These are phyloP conservation scores for Drosophila ercepeae DNA, from an alignment of 1,140 invertebrate genomes.

Conservation along the genomic window DNA sequence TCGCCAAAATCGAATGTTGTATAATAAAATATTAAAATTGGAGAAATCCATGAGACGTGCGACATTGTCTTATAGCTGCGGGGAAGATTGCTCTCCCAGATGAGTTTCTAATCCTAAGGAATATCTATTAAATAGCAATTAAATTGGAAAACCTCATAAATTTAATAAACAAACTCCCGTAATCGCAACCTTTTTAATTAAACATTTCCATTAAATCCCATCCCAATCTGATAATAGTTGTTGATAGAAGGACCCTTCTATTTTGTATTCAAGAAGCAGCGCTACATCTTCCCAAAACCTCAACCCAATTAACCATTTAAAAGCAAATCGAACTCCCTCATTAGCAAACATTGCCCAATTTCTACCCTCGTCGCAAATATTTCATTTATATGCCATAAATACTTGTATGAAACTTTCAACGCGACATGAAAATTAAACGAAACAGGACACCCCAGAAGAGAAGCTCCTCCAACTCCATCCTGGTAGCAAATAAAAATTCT, in stretches of 20 bases:
- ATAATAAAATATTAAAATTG: slow-evolving; percentile 73
- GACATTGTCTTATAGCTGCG: slow-evolving; percentile 8
- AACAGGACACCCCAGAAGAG: slow-evolving; percentile 1
- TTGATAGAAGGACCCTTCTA: not conserved
- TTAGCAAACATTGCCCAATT: slow-evolving; percentile 72
- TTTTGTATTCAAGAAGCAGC: slow-evolving; percentile 20
- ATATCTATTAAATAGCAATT: not conserved
- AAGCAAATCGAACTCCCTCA: slow-evolving; percentile 71
- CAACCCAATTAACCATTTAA: slow-evolving; percentile 66
- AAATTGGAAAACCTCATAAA: not conserved
- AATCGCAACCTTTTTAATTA: slow-evolving; percentile 32
- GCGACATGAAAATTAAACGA: slow-evolving; percentile 77
- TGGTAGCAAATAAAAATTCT: slow-evolving; percentile 72
- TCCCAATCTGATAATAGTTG: slow-evolving; percentile 23
- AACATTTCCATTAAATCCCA: slow-evolving; percentile 9
- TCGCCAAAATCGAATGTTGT: slow-evolving; percentile 30
- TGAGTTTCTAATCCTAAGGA: not conserved
- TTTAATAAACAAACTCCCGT: not conserved
- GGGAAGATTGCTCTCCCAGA: not conserved
- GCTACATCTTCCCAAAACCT: slow-evolving; percentile 6
- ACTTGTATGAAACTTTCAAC: slow-evolving; percentile 73
- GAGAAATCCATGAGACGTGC: slow-evolving; percentile 31
- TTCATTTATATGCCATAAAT: slow-evolving; percentile 81
- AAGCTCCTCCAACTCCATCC: no score
- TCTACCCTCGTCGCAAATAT: slow-evolving; percentile 56